These are phyloP conservation scores for Labeo catla DNA, from an alignment of 2,113 vertebrate species.

Conservation along the genomic window DNA sequence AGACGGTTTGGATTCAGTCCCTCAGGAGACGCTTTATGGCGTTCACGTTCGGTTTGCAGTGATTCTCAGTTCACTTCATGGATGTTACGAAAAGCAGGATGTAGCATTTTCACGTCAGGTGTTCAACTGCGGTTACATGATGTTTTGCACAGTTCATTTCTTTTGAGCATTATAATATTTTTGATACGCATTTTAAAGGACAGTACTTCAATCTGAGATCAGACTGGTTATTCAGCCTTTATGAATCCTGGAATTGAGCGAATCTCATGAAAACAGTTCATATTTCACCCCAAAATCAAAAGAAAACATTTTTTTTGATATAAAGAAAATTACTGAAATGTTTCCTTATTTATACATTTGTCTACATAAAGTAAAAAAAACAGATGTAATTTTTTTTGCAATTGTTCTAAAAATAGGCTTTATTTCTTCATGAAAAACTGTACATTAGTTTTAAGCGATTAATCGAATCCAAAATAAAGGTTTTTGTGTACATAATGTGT, in stretches of 20 bases:
- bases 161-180: slow-evolving; percentile 46
- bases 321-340: too few relatives aligned
- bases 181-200: background rate
- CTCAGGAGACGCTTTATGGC: background rate
- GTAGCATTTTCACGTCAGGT: slow-evolving; percentile 77
- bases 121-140: background rate
- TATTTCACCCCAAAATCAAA: background rate
- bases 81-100: slow-evolving; percentile 65
- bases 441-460: too few relatives aligned
- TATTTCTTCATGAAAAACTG: too few relatives aligned
- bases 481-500: too few relatives aligned
- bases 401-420: too few relatives aligned
- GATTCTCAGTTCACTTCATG: background rate
- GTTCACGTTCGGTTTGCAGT: background rate
- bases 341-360: too few relatives aligned
- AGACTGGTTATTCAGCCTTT: background rate
- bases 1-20: too few relatives aligned
- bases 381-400: too few relatives aligned
- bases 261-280: background rate
- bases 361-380: too few relatives aligned
- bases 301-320: too few relatives aligned
- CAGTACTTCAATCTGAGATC: background rate
- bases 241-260: background rate
- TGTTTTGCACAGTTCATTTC: slow-evolving; percentile 59
- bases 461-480: too few relatives aligned